Base-by-base conservation (phyloP, 2,797 vertebrate genomes). In the Thunnus albacares region DNA sequence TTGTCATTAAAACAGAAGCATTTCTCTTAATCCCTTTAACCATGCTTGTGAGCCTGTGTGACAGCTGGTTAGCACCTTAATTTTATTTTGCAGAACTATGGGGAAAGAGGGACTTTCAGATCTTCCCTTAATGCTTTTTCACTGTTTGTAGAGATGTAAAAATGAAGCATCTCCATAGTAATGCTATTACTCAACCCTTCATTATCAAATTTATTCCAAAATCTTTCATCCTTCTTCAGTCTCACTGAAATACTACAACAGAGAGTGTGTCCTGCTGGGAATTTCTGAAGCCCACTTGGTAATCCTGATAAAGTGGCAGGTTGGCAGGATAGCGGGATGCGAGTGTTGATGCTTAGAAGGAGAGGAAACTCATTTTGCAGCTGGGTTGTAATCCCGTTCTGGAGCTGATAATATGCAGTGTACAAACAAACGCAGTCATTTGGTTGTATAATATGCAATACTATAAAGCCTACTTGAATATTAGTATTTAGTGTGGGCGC, bases 211-310 rank as follows among this genome's bases (percentile, higher is more conserved):
- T 1, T 52, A 28, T 59, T 57, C 61, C 12, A 10, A 52, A 49
- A 68, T 63, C 52, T 73, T 70, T 82, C 43, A 77, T 66, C 38
- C 75, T 47, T 49, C 62, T 73, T 55, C 38, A 79, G 60, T 74
- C 75, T 75, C 26, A 41, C 77, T 75, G 33, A 51, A 24, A 73
- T 14, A 64, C 49, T 20, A 22, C 55, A 58, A 35, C 65, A 61
- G 53, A 63, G n/a, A 63, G n/a, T 15, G 51, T 15, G 57, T 66
- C 79, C 72, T 59, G 75, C 53, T 63, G 75, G 77, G 75, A 83
- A 62, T 61, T 69, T 64, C 75, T 70, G 51, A 58, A 47, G 60
- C 69, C 28, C 66, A 47, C 51, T 75, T 73, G 45, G 61, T 63
- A 15, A 43, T 84, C 61, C 58, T 35, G 51, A 81, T 75, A 51